Evolutionary conservation across 2,888 invertebrate genomes (phyloP), one percentile per base, ranked within the genome.

Genomic region (Galeopsomyia nigrocyanea): DNA sequence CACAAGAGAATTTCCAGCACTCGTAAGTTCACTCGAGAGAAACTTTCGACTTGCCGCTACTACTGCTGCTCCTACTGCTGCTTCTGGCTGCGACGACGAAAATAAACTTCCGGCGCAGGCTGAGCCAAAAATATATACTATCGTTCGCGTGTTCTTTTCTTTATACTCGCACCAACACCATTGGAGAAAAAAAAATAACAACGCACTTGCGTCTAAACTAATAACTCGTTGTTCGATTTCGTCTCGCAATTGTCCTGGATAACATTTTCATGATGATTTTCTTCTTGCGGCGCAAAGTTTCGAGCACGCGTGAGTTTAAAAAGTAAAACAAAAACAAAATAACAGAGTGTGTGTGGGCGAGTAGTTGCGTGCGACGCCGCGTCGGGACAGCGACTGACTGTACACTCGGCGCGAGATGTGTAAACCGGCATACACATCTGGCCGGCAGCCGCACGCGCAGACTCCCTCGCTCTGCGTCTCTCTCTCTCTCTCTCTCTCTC

Each of bases 311-410:
- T n/a, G n/a, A n/a, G 31, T 31, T 5, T 31, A 31, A 3, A 39
- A 39, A 39, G 39, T 39, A 13, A 39, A 39, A 26, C 26, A 3
- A 5, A 26, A 26, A 26, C 26, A 3, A 5, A 26, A 26, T 3
- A 39, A 17, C 39, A 39, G 49, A 19, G n/a, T 5, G 10, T 13
- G 13, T 6, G 13, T 6, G 5, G n/a, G 6, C 21, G 5, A 14
- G 22, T 39, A 5, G 76, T 75, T 76, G 79, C 78, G 78, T 78
- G 74, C 82, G 78, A 76, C 80, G 79, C 80, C 80, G 82, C 81
- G 80, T 79, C 82, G 78, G 75, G 77, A 78, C 79, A 78, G 78
- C 82, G 82, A 83, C 83, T 82, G 80, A 80, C 17, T 46, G 17
- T 67, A 65, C 68, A 67, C 71, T 73, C 74, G 72, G 58, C 51